Evolutionary conservation across 2,797 vertebrate species (phyloP).

Genomic region (Melanotaenia maccullochi): DNA sequence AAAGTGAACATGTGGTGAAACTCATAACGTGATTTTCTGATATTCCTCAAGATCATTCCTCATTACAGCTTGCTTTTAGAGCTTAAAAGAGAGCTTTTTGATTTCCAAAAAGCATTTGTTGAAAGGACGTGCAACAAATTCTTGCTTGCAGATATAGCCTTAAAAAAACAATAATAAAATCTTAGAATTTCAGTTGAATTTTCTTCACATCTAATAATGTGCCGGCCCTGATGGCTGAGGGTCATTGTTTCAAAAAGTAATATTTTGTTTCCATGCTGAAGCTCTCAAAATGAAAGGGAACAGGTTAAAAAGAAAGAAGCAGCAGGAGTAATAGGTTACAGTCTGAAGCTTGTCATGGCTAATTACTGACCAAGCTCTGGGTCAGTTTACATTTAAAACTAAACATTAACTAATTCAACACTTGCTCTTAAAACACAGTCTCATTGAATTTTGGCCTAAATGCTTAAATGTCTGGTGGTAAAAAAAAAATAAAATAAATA

Average conservation of each 20-base stretch:
- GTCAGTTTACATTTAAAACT: neutral
- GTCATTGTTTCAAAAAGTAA: neutral
- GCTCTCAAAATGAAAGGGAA: neutral
- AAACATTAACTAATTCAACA: neutral
- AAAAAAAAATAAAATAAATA: conserved; percentile 13
- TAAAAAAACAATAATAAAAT: neutral
- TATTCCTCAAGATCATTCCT: neutral
- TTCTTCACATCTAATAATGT: neutral
- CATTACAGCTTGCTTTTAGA: neutral
- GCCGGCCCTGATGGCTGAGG: neutral
- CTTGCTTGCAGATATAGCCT: neutral
- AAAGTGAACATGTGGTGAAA: conserved; percentile 12
- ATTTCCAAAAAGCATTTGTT: neutral
- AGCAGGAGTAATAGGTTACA: neutral
- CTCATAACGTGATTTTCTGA: conserved; percentile 21
- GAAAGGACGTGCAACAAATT: neutral
- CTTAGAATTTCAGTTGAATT: neutral
- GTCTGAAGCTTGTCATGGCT: neutral
- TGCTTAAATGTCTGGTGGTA: conserved; percentile 14
- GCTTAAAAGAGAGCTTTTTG: neutral
- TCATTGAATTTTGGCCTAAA: conserved; percentile 9
- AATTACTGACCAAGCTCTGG: neutral
- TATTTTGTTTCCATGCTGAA: neutral
- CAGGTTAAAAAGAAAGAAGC: neutral
- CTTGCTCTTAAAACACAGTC: neutral